These are phyloP conservation scores for Sakesphorus luctuosus DNA, from an alignment of 2,113 vertebrate genomes.

Conservation along the genomic window DNA sequence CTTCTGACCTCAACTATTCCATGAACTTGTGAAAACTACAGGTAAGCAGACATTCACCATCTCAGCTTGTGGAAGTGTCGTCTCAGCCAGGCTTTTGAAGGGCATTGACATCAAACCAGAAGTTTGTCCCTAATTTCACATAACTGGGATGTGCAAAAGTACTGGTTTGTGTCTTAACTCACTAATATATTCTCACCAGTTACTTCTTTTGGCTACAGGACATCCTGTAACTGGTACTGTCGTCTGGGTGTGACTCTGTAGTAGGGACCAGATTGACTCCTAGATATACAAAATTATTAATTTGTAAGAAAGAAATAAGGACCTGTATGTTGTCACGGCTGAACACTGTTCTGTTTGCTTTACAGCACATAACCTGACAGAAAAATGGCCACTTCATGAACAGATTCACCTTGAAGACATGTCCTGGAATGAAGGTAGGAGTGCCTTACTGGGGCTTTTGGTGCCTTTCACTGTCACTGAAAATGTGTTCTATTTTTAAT, in stretches of 20 bases:
- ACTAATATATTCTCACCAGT: neutral
- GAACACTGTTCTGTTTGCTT: slow-evolving; percentile 48
- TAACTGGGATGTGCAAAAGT: neutral
- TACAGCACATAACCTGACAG: slow-evolving; percentile 75
- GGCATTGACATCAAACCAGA: neutral
- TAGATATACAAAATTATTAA: neutral
- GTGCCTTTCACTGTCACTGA: neutral
- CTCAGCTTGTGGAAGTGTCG: neutral
- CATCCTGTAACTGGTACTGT: neutral
- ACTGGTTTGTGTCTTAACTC: neutral
- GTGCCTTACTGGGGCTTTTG: neutral
- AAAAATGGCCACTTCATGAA: slow-evolving; percentile 75
- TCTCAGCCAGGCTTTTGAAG: neutral
- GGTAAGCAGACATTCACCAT: neutral
- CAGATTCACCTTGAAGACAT: slow-evolving; percentile 78
- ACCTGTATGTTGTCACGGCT: neutral
- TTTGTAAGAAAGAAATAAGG: neutral
- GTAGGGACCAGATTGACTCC: neutral
- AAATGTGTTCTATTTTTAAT: neutral
- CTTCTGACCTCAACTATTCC: neutral
- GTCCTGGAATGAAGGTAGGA: slow-evolving; percentile 80
- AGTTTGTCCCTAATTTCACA: neutral
- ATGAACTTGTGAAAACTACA: neutral
- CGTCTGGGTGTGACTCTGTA: neutral
- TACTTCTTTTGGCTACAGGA: neutral